Evolutionary conservation across 2,113 vertebrate genomes (phyloP).

Genomic region (Tetrao urogallus): DNA sequence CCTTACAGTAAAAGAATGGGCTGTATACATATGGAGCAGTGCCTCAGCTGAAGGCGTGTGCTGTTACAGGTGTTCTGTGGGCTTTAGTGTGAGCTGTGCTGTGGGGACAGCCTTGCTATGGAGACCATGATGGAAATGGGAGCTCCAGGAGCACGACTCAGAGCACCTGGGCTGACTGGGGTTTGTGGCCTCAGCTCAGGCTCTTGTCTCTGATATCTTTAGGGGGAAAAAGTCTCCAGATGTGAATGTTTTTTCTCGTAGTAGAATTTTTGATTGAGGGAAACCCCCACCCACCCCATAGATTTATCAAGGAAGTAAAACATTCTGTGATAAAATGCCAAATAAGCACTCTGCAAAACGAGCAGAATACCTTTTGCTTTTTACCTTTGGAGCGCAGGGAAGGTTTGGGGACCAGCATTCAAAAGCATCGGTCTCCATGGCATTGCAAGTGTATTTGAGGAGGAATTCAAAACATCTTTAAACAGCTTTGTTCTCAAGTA

Average conservation of each 20-base stretch:
- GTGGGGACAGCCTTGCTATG: neutral
- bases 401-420: accelerated
- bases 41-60: neutral
- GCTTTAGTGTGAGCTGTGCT: accelerated
- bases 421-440: neutral
- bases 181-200: neutral
- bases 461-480: accelerated
- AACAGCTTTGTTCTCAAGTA: neutral
- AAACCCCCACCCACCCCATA: neutral
- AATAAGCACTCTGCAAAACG: accelerated
- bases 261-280: neutral
- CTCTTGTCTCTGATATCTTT: neutral
- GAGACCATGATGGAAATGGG: neutral
- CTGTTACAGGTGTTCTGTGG: accelerated
- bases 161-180: neutral
- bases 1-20: too few species aligned
- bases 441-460: accelerated
- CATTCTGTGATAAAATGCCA: neutral
- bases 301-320: neutral
- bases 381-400: accelerated
- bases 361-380: accelerated
- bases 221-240: too few species aligned
- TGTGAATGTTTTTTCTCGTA: accelerated
- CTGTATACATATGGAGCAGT: accelerated
- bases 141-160: neutral